These are phyloP conservation scores for Linurgus olivaceus DNA, from an alignment of 2,797 vertebrate species.

Conservation along the genomic window DNA sequence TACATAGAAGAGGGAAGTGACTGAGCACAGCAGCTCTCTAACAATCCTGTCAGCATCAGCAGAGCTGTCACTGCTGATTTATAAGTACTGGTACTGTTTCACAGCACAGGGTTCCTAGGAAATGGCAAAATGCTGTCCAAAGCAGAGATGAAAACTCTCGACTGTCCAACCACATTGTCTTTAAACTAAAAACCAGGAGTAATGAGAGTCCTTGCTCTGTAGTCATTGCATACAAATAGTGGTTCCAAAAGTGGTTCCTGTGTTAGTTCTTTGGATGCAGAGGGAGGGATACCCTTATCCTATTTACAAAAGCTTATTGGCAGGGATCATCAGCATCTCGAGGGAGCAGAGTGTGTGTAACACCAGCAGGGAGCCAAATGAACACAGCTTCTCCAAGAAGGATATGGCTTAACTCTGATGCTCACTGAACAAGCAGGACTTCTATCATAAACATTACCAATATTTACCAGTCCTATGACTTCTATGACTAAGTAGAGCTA, in stretches of 20 bases:
- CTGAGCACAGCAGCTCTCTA: not conserved
- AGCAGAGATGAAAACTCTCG: not conserved
- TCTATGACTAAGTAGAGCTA: not conserved
- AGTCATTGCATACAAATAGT: not conserved
- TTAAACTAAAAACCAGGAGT: not conserved
- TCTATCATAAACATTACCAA: not conserved
- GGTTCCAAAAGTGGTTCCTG: not conserved
- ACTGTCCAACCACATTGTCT: not conserved
- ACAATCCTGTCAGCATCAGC: not conserved
- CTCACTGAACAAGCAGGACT: not conserved
- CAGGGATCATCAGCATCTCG: not conserved
- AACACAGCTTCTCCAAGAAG: not conserved
- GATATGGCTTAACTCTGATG: not conserved
- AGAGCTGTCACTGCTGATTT: not conserved
- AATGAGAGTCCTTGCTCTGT: not conserved
- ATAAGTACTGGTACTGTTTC: not conserved
- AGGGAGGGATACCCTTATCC: not conserved
- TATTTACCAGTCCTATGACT: not conserved
- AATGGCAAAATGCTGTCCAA: not conserved
- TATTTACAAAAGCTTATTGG: not conserved
- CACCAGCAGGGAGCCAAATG: not conserved
- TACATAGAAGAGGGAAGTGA: not conserved
- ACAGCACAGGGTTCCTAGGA: not conserved
- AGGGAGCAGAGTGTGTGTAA: not conserved
- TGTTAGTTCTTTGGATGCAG: not conserved